Evolutionary conservation across 2,888 invertebrate genomes (phyloP).

Genomic region (Cephus pygmeus): DNA sequence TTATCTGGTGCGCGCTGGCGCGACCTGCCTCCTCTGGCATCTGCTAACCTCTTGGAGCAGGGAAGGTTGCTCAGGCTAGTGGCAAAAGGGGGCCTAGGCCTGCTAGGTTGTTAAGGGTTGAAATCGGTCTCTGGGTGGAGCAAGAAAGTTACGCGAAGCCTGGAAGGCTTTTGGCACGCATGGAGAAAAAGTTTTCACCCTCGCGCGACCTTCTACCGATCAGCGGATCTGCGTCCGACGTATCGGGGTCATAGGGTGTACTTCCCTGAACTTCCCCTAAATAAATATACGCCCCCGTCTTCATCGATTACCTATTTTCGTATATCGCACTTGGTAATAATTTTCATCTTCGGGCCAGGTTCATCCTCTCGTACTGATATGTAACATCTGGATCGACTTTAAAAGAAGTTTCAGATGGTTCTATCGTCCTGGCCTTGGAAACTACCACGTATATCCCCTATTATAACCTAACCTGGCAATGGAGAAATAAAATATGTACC

Average conservation of each 20-base stretch:
- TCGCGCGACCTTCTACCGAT: conserved; percentile 2
- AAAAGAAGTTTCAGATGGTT: not conserved
- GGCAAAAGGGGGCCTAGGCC: not conserved
- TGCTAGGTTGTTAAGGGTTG: not conserved
- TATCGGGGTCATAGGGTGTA: not conserved
- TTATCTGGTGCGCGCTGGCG: not conserved
- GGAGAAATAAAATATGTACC: too few relatives aligned
- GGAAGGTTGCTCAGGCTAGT: not conserved
- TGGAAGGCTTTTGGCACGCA: not conserved
- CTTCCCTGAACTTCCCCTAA: not conserved
- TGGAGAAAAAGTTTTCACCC: not conserved
- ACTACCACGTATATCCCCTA: not conserved
- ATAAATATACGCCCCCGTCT: too few relatives aligned
- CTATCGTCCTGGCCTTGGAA: not conserved
- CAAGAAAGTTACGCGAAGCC: not conserved
- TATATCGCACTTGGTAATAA: not conserved
- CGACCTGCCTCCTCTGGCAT: not conserved
- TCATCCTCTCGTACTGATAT: not conserved
- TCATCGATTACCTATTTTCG: not conserved
- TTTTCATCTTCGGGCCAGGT: not conserved
- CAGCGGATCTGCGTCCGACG: not conserved
- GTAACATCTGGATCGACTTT: not conserved
- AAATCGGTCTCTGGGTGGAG: not conserved
- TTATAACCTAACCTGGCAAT: not conserved
- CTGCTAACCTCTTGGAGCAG: not conserved